phyloP scores from a whole-genome alignment of 1,140 invertebrate species.

The Tetramorium simillimum region DNA sequence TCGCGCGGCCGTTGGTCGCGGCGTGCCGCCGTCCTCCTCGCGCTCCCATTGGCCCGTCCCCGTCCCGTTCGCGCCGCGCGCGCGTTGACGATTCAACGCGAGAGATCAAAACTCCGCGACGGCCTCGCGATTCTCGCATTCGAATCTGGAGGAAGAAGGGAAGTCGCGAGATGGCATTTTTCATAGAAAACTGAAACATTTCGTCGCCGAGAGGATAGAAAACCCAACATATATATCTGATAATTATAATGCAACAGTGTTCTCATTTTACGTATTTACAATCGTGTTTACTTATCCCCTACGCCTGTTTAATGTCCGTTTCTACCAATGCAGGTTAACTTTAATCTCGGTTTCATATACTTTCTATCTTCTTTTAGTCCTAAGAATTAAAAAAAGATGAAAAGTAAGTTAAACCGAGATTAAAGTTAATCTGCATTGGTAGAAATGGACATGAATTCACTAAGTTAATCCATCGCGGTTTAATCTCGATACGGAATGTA shows the following conservation, averaged over 20 bases:
- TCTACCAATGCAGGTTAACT: too few species aligned
- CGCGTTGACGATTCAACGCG: conserved; percentile 1
- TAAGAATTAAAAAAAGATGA: too few species aligned
- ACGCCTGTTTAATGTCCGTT: neutral
- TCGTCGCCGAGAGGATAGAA: too few species aligned
- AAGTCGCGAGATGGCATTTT: neutral
- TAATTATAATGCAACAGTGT: neutral
- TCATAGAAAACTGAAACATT: neutral
- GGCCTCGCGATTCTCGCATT: neutral
- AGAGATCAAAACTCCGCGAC: neutral
- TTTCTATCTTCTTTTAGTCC: too few species aligned
- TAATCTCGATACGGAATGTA: neutral
- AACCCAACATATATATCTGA: neutral
- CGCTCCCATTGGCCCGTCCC: conserved; percentile 29
- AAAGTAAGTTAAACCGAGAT: too few species aligned
- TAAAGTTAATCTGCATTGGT: too few species aligned
- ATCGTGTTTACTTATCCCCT: neutral
- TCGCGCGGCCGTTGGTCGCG: conserved; percentile 48
- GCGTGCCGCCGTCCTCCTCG: conserved; percentile 17
- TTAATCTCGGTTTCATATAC: too few species aligned
- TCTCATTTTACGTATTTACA: neutral
- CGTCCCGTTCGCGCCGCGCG: conserved; percentile 2
- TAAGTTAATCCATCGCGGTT: neutral
- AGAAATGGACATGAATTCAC: neutral
- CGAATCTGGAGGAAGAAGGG: too few species aligned